Percentiles rank a stretch among this genome's conserved stretches.
Evolutionary conservation across 1,140 invertebrate genomes (phyloP).

Genomic region (Chionoecetes opilio): DNA sequence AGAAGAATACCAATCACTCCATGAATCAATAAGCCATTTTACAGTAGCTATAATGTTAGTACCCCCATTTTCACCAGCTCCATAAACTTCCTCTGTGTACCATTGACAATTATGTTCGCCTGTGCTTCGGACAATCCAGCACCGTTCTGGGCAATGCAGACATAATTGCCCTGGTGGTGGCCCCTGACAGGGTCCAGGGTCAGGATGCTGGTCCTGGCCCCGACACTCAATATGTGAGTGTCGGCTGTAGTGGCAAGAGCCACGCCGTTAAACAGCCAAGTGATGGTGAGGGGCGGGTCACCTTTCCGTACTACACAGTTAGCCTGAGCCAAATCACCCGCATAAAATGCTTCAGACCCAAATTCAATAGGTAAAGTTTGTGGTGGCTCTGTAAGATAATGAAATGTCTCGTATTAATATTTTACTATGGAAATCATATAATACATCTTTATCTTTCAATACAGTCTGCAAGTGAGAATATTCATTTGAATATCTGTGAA

Average conservation of each 20-base stretch:
- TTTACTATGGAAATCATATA: background rate
- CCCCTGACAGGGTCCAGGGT: slow-evolving; percentile 81
- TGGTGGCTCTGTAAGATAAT: slow-evolving; percentile 79
- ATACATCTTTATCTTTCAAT: background rate
- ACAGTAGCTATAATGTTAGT: slow-evolving; percentile 54
- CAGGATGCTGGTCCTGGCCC: slow-evolving; percentile 80
- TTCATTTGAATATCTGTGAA: background rate
- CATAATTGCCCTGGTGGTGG: slow-evolving; percentile 82
- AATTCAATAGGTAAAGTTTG: slow-evolving; percentile 80
- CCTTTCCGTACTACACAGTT: slow-evolving; percentile 93
- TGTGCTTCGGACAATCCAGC: slow-evolving; percentile 84
- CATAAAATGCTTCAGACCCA: slow-evolving; percentile 81
- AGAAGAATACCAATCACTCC: slow-evolving; percentile 12
- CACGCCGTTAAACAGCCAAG: slow-evolving; percentile 90
- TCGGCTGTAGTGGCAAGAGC: slow-evolving; percentile 76
- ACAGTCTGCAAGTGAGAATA: background rate
- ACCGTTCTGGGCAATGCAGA: slow-evolving; percentile 87
- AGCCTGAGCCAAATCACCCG: slow-evolving; percentile 86
- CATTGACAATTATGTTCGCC: slow-evolving; percentile 76
- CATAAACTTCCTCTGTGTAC: slow-evolving; percentile 68
- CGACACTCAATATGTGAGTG: slow-evolving; percentile 72
- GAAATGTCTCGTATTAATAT: slow-evolving; percentile 32
- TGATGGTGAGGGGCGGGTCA: slow-evolving; percentile 91
- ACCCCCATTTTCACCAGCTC: slow-evolving; percentile 47
- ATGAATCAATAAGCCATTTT: slow-evolving; percentile 40